Conservation (phyloP, 2,888 invertebrate genomes). For the Drosophila conformis region DNA sequence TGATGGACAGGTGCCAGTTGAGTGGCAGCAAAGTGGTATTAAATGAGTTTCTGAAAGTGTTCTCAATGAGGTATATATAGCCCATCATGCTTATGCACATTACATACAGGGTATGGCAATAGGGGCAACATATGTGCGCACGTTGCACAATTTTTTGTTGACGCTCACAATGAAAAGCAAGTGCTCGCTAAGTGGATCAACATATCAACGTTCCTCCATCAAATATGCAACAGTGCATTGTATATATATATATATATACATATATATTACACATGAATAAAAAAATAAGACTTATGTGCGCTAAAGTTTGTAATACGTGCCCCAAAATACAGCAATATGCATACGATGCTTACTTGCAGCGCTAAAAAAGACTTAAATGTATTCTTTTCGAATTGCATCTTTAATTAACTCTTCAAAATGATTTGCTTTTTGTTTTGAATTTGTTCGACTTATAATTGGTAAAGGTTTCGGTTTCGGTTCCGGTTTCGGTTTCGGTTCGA, state of each 20-base stretch:
- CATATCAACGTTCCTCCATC: constrained; percentile 51
- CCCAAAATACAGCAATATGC: background rate
- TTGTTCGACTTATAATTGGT: background rate
- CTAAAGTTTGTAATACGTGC: background rate
- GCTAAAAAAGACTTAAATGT: background rate
- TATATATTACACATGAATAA: background rate
- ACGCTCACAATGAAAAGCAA: constrained; percentile 46
- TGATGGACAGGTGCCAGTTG: background rate
- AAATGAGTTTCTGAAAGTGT: background rate
- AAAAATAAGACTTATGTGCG: background rate
- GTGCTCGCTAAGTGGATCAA: constrained; percentile 61
- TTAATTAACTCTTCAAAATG: background rate
- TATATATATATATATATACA: background rate
- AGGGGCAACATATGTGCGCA: constrained; percentile 21
- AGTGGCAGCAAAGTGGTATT: background rate
- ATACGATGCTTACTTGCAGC: background rate
- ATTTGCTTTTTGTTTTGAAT: background rate
- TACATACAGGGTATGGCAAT: constrained; percentile 19
- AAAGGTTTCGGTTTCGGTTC: background rate
- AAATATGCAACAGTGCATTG: constrained; percentile 33
- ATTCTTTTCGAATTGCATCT: background rate
- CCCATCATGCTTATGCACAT: background rate
- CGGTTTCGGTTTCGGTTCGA: background rate
- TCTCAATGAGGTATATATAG: background rate
- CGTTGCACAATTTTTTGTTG: constrained; percentile 22